Conservation (phyloP, 2,113 vertebrate genomes). For the Onychostoma macrolepis region DNA sequence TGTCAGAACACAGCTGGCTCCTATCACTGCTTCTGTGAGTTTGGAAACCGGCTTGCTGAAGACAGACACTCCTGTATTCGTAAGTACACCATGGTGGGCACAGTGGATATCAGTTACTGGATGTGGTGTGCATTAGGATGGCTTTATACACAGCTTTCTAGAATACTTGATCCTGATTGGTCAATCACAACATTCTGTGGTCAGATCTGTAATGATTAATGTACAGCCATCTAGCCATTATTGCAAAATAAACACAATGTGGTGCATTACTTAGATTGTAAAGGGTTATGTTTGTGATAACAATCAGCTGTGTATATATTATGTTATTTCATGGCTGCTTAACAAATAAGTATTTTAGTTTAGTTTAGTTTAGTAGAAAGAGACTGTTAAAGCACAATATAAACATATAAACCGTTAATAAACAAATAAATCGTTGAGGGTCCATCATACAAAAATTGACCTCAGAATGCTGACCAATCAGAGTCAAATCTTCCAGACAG, state of each 20-base stretch:
- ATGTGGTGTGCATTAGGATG: background rate
- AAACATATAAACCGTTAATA: too few relatives aligned
- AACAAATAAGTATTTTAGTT: background rate
- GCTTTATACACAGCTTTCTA: background rate
- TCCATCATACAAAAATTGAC: background rate
- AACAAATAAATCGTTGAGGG: too few relatives aligned
- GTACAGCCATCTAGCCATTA: background rate
- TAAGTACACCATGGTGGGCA: conserved; percentile 69
- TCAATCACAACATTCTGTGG: background rate
- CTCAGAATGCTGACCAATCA: background rate
- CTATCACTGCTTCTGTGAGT: conserved; percentile 85
- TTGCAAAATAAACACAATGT: background rate
- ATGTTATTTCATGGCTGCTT: background rate
- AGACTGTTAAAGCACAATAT: background rate
- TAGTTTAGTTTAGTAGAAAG: background rate
- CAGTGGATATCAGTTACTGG: background rate
- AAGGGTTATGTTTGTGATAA: background rate
- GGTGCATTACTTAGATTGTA: background rate
- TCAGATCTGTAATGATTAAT: background rate
- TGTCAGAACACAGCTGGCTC: conserved; percentile 90
- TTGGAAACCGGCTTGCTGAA: conserved; percentile 81
- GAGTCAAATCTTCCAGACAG: background rate
- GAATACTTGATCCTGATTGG: background rate
- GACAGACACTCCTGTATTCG: conserved; percentile 83
- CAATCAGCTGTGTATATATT: background rate